Evolutionary conservation across 1,140 invertebrate genomes (phyloP), one percentile per base, ranked within the genome.

Genomic region (Propsilocerus akamusi): DNA sequence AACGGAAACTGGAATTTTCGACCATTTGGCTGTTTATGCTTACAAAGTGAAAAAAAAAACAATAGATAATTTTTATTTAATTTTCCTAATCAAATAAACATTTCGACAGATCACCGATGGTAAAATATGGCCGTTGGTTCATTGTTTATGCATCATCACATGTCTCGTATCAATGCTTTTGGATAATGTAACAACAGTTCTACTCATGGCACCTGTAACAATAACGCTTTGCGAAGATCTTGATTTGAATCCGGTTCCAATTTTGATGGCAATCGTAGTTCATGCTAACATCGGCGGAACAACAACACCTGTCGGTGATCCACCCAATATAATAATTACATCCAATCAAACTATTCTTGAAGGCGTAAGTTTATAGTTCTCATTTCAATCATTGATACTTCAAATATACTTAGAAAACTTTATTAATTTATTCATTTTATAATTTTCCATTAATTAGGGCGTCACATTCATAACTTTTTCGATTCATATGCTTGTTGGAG

Each of bases 251-350:
- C 84, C 85, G 0, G 75, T 81, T 5, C 76, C 78, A 2, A 72
- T 82, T 4, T 59, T 85, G 12, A 82, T 81, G 54, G 69, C 75
- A 11, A 76, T 80, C 58, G 74, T 87, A 11, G 72, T 87, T 26
- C 86, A 81, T 57, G 83, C 81, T 0, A 88, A 87, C 54, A 82
- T 87, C 53, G 85, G 84, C 2, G 84, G 84, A 1, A 76, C 81
- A 2, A 70, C 81, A 3, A 86, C 84, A 1, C 82, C 83, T 0
- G 75, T 87, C 25, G 85, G 84, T 0, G 84, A 88, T 65, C 84
- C 84, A 8, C 83, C 84, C 0, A 87, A 86, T 63, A 81, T 86
- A 7, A 86, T 88, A 49, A 84, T 87, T 5, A 75, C 81, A n/a
- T 77, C 76, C 0, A 80, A 83, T 68, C 60, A 63, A 26, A 70